These are phyloP conservation scores for Zygothrica quintamaculata DNA, from an alignment of 2,888 invertebrate species.

Conservation along the genomic window DNA sequence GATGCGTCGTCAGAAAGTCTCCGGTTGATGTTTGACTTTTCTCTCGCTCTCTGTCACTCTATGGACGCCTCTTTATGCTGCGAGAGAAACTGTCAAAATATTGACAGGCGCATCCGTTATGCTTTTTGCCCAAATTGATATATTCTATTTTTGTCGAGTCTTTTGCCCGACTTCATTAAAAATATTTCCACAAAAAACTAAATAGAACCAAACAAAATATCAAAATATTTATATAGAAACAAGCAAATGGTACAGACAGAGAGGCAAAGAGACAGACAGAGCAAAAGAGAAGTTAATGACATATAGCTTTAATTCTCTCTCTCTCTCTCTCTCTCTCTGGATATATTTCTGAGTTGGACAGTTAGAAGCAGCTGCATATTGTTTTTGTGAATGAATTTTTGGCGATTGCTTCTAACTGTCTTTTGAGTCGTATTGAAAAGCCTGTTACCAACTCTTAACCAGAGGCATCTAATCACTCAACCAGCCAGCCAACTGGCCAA, in stretches of 20 bases:
- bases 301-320: slow-evolving; percentile 20
- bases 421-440: slow-evolving; percentile 40
- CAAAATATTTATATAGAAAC: slow-evolving; percentile 8
- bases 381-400: slow-evolving; percentile 64
- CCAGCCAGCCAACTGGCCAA: neutral
- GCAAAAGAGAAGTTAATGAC: slow-evolving; percentile 52
- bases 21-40: slow-evolving; percentile 22
- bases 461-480: slow-evolving; percentile 24
- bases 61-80: slow-evolving; percentile 38
- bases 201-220: slow-evolving; percentile 17
- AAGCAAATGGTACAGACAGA: neutral
- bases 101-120: slow-evolving; percentile 79
- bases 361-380: slow-evolving; percentile 48
- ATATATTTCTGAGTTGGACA: too few relatives aligned
- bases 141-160: slow-evolving; percentile 69
- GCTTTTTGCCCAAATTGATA: slow-evolving; percentile 77
- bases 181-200: slow-evolving; percentile 42
- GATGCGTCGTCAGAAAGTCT: slow-evolving; percentile 58
- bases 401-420: slow-evolving; percentile 61
- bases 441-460: slow-evolving; percentile 38
- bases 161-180: slow-evolving; percentile 68
- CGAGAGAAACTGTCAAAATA: slow-evolving; percentile 74
- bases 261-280: neutral
- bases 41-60: slow-evolving; percentile 7
- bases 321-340: slow-evolving; percentile 39